Percentiles rank a stretch among this genome's conserved stretches.
Conservation (phyloP, 2,113 vertebrate species). For the Daubentonia madagascariensis region DNA sequence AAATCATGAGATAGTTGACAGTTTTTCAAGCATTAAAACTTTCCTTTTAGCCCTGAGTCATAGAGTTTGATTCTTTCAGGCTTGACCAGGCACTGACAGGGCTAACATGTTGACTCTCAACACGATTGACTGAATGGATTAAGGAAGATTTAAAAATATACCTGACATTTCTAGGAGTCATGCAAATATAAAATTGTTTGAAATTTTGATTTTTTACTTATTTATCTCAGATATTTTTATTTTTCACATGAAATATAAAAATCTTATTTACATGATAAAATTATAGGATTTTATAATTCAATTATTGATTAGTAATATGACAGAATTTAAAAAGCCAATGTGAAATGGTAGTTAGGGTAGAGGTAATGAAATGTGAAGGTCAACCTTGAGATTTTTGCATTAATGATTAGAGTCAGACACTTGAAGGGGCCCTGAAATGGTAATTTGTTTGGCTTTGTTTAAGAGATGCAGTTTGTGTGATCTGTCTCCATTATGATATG, state of each 20-base stretch:
- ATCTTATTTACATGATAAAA: not conserved
- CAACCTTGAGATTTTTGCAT: not conserved
- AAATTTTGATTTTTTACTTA: constrained; percentile 4
- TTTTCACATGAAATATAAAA: not conserved
- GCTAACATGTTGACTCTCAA: constrained; percentile 10
- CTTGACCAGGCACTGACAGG: constrained; percentile 41
- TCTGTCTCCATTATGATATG: not conserved
- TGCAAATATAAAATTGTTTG: not conserved
- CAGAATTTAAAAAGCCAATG: not conserved
- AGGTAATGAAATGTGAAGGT: not conserved
- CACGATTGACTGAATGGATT: constrained; percentile 5
- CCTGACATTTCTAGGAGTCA: not conserved
- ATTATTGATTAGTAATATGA: not conserved
- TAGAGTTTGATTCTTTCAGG: constrained; percentile 32
- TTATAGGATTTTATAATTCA: constrained; percentile 2
- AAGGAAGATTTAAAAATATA: constrained; percentile 51
- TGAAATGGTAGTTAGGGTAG: not conserved
- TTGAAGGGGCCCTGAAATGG: not conserved
- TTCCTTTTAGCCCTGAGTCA: constrained; percentile 40
- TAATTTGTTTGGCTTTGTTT: not conserved
- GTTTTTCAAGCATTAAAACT: constrained; percentile 46
- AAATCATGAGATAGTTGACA: constrained; percentile 50
- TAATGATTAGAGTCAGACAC: not conserved
- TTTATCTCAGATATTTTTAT: not conserved
- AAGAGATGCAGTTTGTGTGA: not conserved